A percentile compares a stretch with the other conserved stretches of the same genome.
These are phyloP conservation scores for Actenoides hombroni DNA, from an alignment of 2,113 vertebrate genomes.

Conservation along the genomic window DNA sequence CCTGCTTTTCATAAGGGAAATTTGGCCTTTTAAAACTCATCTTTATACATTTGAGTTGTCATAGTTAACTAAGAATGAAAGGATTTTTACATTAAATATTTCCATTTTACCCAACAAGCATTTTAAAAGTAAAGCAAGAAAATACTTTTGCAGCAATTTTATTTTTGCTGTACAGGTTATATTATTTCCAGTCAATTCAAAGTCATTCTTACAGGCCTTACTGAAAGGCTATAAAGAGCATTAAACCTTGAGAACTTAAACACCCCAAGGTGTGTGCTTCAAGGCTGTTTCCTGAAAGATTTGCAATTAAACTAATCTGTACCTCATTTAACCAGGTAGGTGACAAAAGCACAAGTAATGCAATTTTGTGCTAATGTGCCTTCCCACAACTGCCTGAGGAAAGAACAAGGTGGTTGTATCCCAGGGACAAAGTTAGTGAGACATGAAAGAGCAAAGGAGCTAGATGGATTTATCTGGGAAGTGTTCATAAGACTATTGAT, in stretches of 20 bases:
- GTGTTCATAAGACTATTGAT: neutral
- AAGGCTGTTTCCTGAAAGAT: neutral
- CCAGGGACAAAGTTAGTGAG: slow-evolving; percentile 12
- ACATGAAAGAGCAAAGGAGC: slow-evolving; percentile 11
- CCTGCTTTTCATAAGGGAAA: neutral
- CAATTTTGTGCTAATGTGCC: neutral
- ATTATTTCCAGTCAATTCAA: neutral
- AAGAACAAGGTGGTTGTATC: neutral
- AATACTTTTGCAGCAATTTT: neutral
- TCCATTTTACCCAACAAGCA: neutral
- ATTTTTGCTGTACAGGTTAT: neutral
- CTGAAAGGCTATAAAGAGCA: neutral
- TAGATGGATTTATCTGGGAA: neutral
- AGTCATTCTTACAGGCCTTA: neutral
- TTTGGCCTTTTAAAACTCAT: neutral
- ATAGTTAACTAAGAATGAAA: neutral
- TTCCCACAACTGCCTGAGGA: neutral
- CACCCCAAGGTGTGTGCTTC: neutral
- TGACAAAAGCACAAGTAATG: slow-evolving; percentile 1
- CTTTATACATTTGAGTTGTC: neutral
- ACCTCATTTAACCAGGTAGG: neutral
- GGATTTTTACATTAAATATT: neutral
- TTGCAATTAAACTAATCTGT: neutral
- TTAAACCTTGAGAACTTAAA: slow-evolving; percentile 1
- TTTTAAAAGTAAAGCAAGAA: neutral